Percentiles rank a stretch among this genome's conserved stretches.
phyloP scores from a whole-genome alignment of 2,113 vertebrate species.

The Dromaius novaehollandiae region DNA sequence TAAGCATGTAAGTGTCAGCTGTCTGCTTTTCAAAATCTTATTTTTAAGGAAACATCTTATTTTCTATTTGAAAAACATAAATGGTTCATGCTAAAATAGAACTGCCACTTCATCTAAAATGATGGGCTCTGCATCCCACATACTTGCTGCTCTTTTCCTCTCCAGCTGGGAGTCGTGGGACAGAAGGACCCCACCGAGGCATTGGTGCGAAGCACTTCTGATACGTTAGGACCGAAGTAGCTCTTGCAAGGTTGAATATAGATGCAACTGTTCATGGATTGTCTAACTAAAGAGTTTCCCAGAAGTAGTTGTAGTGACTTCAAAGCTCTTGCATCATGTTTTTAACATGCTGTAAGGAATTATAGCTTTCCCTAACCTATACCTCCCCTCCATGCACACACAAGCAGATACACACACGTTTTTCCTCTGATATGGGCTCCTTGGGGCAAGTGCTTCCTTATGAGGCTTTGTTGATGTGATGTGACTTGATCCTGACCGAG shows the following conservation, averaged over 20 bases:
- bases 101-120: fast-evolving
- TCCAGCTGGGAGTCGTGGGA: background rate
- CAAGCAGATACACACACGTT: too few relatives aligned
- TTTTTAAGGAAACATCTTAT: background rate
- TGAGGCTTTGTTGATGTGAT: background rate
- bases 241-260: background rate
- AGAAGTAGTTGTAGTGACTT: background rate
- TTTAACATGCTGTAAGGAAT: background rate
- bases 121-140: fast-evolving
- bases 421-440: background rate
- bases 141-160: background rate
- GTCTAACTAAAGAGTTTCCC: background rate
- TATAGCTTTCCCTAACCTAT: background rate
- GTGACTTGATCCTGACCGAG: background rate
- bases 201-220: background rate
- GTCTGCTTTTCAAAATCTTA: background rate
- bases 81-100: background rate
- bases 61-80: background rate
- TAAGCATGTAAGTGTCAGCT: background rate
- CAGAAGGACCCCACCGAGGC: background rate
- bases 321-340: background rate
- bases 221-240: background rate
- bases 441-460: background rate
- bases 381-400: background rate
- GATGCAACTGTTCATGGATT: background rate